A percentile compares a stretch with the other conserved stretches of the same genome.
phyloP scores from a whole-genome alignment of 2,888 invertebrate genomes.

The Lamellibrachia columna region DNA sequence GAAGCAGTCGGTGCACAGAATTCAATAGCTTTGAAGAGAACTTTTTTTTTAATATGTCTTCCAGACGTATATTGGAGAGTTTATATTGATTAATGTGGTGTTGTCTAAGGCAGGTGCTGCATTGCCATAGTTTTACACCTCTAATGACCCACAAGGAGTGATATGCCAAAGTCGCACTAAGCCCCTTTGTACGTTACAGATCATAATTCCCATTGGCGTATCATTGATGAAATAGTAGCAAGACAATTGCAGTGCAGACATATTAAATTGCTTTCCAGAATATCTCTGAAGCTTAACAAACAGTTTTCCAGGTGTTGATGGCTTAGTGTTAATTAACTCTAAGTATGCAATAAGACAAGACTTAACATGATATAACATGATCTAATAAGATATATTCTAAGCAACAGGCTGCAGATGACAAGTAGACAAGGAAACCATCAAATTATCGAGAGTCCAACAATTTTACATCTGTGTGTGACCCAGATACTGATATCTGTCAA shows the following conservation, averaged over 20 bases:
- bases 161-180: background rate
- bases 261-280: background rate
- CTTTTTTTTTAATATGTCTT: background rate
- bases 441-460: too few species aligned
- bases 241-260: background rate
- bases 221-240: background rate
- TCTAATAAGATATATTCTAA: too few species aligned
- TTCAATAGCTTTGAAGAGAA: slow-evolving; percentile 16
- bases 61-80: background rate
- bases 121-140: background rate
- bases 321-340: too few species aligned
- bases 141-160: background rate
- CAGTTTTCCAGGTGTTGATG: background rate
- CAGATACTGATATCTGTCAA: too few species aligned
- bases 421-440: too few species aligned
- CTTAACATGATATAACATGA: too few species aligned
- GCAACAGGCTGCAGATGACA: too few species aligned
- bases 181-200: background rate
- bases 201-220: background rate
- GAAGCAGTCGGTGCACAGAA: background rate
- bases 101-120: background rate
- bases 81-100: background rate
- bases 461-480: too few species aligned
- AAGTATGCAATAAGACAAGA: too few species aligned
- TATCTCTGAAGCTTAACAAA: background rate